Base-by-base conservation (phyloP, 1,140 invertebrate genomes). In the Reticulitermes speratus region DNA sequence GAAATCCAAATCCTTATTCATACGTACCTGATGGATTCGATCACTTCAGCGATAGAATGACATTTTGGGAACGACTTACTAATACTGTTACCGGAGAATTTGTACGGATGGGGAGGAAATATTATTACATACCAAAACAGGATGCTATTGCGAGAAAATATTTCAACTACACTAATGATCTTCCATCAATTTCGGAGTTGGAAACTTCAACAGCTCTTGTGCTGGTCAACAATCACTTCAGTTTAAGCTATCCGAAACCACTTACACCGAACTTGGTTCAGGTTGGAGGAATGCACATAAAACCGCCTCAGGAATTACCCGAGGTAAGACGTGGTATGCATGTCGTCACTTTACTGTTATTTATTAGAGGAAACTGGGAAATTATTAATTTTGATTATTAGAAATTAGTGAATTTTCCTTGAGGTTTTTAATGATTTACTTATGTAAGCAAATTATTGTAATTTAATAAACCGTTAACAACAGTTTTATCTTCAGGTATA, bases 1-100 rank as follows among this genome's bases (percentile, higher is more conserved):
- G 91, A 1, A 94, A 94, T 89, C 93, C 94, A 0, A 92, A 94
- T 44, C 94, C 92, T 45, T 90, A 93, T 0, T 92, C 94, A 0
- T 93, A 93, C 87, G 91, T 94, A 44, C 93, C 95, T 0, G 92
- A 92, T 38, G 93, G 92, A 84, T 91, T 95, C 88, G 88, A 93
- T 21, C 89, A 90, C 1, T 92, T 91, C 55, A 90, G 91, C 0
- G 90, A 93, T 84, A 88, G 90, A 11, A 94, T 95, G 93, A 92
- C 89, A 38, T 93, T 95, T 81, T 93, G 91, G 89, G 91, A 95
- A 87, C 90, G 95, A 85, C 88, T 94, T 23, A 88, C 90, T 0
- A 96, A 96, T 87, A 87, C 88, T 0, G 85, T 92, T 19, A 5
- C 1, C 25, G 75, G 55, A 30, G 14, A 85, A 25, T 11, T 25